Percentiles rank a stretch among this genome's conserved stretches.
phyloP scores from a whole-genome alignment of 1,140 invertebrate genomes.

The Arion vulgaris region DNA sequence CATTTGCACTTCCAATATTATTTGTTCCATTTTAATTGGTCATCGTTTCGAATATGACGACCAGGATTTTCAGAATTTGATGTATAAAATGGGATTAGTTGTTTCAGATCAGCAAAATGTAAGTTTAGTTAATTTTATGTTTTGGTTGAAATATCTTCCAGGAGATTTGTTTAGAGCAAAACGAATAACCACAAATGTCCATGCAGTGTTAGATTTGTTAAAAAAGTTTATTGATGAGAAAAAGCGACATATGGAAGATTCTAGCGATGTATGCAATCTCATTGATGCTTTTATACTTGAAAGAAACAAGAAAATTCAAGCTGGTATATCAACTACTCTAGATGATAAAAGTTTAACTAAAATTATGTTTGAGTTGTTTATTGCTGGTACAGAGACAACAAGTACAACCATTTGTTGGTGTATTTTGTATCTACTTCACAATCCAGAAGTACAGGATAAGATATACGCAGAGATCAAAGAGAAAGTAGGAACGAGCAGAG shows the following conservation, averaged over 20 bases:
- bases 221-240: slow-evolving; percentile 26
- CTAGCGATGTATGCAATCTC: slow-evolving; percentile 46
- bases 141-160: slow-evolving; percentile 45
- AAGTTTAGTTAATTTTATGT: slow-evolving; percentile 46
- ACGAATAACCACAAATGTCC: slow-evolving; percentile 10
- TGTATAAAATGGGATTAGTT: slow-evolving; percentile 33
- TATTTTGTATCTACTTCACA: slow-evolving; percentile 83
- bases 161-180: slow-evolving; percentile 50
- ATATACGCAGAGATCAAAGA: slow-evolving; percentile 89
- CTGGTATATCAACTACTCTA: slow-evolving; percentile 34
- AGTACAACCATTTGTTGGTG: slow-evolving; percentile 76
- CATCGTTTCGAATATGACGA: no score
- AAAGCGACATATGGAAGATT: slow-evolving; percentile 43
- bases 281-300: slow-evolving; percentile 51
- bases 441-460: slow-evolving; percentile 82
- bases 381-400: slow-evolving; percentile 51
- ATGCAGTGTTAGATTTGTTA: slow-evolving; percentile 13
- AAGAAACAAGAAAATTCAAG: slow-evolving; percentile 25
- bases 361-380: slow-evolving; percentile 45
- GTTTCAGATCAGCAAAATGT: slow-evolving; percentile 15
- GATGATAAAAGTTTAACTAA: slow-evolving; percentile 39
- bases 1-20: slow-evolving; percentile 89
- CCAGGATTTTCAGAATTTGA: no score
- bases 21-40: no score
- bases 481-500: slow-evolving; percentile 83